Conservation (phyloP, 2,797 vertebrate species). For the Falco columbarius region DNA sequence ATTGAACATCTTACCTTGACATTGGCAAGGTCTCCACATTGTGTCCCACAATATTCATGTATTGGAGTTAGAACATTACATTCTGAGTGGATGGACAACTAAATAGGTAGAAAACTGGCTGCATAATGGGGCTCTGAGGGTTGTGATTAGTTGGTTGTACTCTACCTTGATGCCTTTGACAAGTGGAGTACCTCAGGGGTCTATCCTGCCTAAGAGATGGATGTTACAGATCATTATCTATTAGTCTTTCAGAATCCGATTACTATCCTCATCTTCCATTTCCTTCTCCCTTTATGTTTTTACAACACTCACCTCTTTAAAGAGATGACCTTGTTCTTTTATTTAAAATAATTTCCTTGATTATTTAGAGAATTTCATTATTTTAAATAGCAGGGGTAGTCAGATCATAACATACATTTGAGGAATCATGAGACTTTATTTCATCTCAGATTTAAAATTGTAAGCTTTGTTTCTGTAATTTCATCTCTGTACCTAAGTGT, state of each 20-base stretch:
- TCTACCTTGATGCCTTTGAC: not conserved
- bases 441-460: not conserved
- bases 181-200: not conserved
- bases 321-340: not conserved
- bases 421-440: not conserved
- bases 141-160: not conserved
- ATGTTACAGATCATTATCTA: not conserved
- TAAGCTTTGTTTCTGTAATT: not conserved
- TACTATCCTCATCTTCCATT: not conserved
- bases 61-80: not conserved
- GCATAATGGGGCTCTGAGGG: not conserved
- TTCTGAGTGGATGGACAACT: not conserved
- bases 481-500: not conserved
- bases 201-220: not conserved
- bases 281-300: not conserved
- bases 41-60: not conserved
- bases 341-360: not conserved
- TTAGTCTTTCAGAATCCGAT: not conserved
- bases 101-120: not conserved
- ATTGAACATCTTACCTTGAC: not conserved
- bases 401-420: not conserved
- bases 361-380: not conserved
- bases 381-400: not conserved
- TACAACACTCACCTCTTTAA: not conserved
- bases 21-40: not conserved